Base-by-base conservation (phyloP, 2,888 invertebrate genomes). In the Brachynemurus nebulosus region DNA sequence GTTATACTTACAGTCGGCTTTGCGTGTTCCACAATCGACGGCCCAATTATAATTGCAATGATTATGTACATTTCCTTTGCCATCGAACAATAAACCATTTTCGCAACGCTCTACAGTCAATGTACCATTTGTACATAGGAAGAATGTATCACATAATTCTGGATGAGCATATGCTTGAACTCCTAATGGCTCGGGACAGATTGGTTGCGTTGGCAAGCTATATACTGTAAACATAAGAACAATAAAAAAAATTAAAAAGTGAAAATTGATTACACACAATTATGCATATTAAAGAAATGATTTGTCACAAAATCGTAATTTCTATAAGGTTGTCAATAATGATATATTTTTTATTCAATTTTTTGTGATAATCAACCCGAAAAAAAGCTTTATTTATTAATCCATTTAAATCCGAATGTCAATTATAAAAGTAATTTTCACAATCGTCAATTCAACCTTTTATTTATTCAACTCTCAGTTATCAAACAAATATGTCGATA, bases 31-130 rank as follows among this genome's bases (percentile, higher is more conserved):
- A 58, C 91, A 92, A 51, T 90, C 77, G 3, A 84, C 90, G 9
- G 85, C 90, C 92, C 92, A 92, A 68, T 88, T 71, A 68, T 91
- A 92, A 70, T 90, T 90, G 74, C 92, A 93, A 68, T 91, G 89
- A 63, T 91, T 81, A 68, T 91, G 82, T 0, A 86, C 84, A 16
- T 79, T 78, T 2, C 91, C 91, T 58, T 88, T 86, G 46, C 91
- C 91, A 61, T 90, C 90, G 60, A 86, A 92, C 34, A 92, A 71
- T 21, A 93, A 72, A 4, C 92, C 92, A 58, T 93, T 92, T 61
- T 89, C 91, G 58, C 92, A 93, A 20, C 81, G 83, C 62, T 92
- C 92, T 52, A 88, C 76, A 2, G 88, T 89, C 58, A 91, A 64
- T 2, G 89, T 86, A 36, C 92, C 91, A 61, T 92, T 92, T 50